These are phyloP conservation scores for Megaustenia siamemsis DNA, from an alignment of 2,888 invertebrate species.

Conservation along the genomic window DNA sequence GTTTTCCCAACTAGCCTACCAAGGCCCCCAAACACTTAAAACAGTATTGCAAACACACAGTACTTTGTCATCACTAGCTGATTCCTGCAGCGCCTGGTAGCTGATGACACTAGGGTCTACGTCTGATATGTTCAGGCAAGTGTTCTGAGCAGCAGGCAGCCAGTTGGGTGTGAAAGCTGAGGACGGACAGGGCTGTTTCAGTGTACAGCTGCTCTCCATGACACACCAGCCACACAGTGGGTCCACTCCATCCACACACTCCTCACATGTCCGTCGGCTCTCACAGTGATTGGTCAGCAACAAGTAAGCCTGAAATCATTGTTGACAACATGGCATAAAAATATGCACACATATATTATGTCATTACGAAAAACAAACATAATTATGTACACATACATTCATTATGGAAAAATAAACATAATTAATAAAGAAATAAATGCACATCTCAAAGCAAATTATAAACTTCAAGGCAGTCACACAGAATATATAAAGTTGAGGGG, in stretches of 20 bases:
- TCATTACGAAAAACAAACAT: too few species aligned
- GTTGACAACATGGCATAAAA: neutral
- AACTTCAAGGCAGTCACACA: too few species aligned
- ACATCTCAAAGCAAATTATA: too few species aligned
- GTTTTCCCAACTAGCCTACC: too few species aligned
- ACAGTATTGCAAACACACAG: too few species aligned
- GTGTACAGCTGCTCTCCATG: conserved; percentile 65
- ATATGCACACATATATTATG: too few species aligned
- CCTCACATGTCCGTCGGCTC: conserved; percentile 63
- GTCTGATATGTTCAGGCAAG: conserved; percentile 69
- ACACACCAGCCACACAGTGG: conserved; percentile 77
- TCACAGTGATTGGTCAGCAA: conserved; percentile 67
- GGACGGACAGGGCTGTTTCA: conserved; percentile 46
- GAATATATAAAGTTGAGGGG: too few species aligned
- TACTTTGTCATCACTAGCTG: conserved; percentile 29
- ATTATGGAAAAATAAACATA: too few species aligned
- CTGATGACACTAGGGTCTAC: conserved; percentile 67
- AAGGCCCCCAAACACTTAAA: too few species aligned
- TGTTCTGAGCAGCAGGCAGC: conserved; percentile 66
- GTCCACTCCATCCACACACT: conserved; percentile 67
- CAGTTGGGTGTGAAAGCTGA: conserved; percentile 68
- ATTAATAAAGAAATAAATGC: too few species aligned
- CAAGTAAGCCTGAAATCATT: conserved; percentile 61
- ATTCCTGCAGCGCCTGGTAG: conserved; percentile 55
- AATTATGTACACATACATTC: too few species aligned